Percentiles rank a stretch among this genome's conserved stretches.
phyloP scores from a whole-genome alignment of 37 sponge, comb jelly and placozoan genomes.

The Halichondria panicea region DNA sequence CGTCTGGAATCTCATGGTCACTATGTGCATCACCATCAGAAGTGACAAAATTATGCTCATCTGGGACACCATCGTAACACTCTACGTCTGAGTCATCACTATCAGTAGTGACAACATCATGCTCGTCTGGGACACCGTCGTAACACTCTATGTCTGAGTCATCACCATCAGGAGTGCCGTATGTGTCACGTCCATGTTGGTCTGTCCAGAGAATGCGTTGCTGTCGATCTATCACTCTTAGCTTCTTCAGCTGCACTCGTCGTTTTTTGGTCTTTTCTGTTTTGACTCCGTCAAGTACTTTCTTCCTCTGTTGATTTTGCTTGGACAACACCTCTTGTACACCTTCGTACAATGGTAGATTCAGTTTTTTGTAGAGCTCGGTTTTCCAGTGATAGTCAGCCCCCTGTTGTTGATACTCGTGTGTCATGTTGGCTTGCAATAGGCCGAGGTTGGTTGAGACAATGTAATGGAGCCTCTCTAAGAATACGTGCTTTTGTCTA shows the following conservation, averaged over 20 bases:
- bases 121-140: too few relatives aligned
- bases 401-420: not conserved
- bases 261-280: not conserved
- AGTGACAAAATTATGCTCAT: too few relatives aligned
- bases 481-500: not conserved
- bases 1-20: too few relatives aligned
- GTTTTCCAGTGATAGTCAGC: constrained; percentile 19
- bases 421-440: constrained; percentile 27
- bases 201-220: not conserved
- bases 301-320: not conserved
- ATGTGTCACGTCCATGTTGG: constrained; percentile 5
- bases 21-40: too few relatives aligned
- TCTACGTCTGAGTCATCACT: too few relatives aligned
- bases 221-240: not conserved
- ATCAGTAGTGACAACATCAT: too few relatives aligned
- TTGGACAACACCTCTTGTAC: not conserved
- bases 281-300: not conserved
- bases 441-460: too few relatives aligned
- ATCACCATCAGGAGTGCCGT: too few relatives aligned
- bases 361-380: constrained; percentile 1
- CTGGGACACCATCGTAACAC: too few relatives aligned
- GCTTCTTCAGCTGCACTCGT: constrained; percentile 5
- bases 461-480: constrained; percentile 22
- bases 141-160: too few relatives aligned
- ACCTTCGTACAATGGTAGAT: not conserved